Percentiles rank a stretch among this genome's conserved stretches.
Evolutionary conservation across 2,888 invertebrate genomes (phyloP).

Genomic region (Himalopsyche japonica): DNA sequence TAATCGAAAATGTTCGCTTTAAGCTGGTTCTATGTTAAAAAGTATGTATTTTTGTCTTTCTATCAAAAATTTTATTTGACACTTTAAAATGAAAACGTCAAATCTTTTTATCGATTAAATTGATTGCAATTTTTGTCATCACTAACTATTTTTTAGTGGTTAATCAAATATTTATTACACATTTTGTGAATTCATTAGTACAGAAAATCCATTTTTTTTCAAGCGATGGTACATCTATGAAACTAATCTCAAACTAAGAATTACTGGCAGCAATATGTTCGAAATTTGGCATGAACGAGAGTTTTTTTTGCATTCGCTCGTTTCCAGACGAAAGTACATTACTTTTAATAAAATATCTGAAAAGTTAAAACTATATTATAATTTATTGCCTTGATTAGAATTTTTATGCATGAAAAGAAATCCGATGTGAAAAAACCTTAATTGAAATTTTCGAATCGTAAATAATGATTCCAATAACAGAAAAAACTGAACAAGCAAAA

Average conservation of each 20-base stretch:
- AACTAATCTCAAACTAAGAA: background rate
- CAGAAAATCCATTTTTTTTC: background rate
- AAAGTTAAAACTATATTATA: background rate
- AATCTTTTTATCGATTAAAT: no score
- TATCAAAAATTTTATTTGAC: no score
- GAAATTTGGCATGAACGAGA: background rate
- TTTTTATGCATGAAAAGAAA: background rate
- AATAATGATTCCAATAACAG: slow-evolving; percentile 14
- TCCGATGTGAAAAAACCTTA: background rate
- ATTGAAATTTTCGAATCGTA: slow-evolving; percentile 3
- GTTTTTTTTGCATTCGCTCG: background rate
- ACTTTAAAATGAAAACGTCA: no score
- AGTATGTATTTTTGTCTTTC: no score
- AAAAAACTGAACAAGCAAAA: background rate
- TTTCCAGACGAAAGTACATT: background rate
- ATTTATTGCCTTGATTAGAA: background rate
- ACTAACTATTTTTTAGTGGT: no score
- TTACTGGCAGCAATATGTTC: background rate
- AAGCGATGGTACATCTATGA: background rate
- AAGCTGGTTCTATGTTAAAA: no score
- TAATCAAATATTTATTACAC: background rate
- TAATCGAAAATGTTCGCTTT: no score
- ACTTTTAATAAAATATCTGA: background rate
- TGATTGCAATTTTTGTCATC: no score
- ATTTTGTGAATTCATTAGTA: background rate